These are phyloP conservation scores for Setipinna tenuifilis DNA, from an alignment of 2,797 vertebrate species.

Conservation along the genomic window DNA sequence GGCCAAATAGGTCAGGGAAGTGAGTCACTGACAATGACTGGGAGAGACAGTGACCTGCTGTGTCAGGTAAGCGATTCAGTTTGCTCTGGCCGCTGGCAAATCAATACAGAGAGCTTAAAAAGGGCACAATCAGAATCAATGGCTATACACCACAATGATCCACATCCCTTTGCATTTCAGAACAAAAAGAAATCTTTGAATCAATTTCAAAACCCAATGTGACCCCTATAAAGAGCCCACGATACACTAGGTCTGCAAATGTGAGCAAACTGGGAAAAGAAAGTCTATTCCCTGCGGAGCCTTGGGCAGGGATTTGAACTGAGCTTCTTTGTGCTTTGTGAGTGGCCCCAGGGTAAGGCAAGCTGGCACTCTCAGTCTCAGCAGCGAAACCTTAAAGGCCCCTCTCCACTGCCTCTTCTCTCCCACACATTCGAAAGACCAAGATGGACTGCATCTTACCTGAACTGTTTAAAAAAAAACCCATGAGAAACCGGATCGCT, in stretches of 20 bases:
- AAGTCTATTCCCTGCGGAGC: neutral
- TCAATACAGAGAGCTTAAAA: neutral
- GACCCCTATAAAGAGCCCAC: neutral
- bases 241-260: neutral
- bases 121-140: neutral
- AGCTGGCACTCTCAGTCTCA: neutral
- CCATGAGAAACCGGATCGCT: neutral
- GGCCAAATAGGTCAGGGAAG: neutral
- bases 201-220: neutral
- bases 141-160: neutral
- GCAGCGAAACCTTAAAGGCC: neutral
- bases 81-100: neutral
- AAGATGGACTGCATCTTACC: neutral
- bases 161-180: neutral
- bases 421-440: neutral
- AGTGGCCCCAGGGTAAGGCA: neutral
- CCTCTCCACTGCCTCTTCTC: neutral
- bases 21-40: neutral
- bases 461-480: neutral
- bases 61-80: neutral
- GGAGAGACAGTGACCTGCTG: neutral
- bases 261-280: constrained; percentile 9
- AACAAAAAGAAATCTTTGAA: neutral
- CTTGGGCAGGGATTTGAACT: neutral
- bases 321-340: constrained; percentile 14